phyloP scores from a whole-genome alignment of 1,140 invertebrate genomes.

The Bombus confusus region DNA sequence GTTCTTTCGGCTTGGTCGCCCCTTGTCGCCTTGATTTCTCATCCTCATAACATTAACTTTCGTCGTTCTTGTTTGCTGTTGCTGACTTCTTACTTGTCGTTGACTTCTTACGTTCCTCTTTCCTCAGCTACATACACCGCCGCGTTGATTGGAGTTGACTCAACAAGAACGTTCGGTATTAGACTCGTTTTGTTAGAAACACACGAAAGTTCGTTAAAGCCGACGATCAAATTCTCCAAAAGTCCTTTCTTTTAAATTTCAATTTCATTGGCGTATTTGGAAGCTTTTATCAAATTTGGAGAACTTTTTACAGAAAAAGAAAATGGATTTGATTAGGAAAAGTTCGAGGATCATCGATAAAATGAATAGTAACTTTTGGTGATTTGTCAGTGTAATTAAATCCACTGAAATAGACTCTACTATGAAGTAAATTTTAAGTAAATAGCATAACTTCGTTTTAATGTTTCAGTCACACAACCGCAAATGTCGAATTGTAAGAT shows the following conservation, averaged over 20 bases:
- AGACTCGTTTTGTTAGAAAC: not conserved
- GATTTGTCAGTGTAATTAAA: too few species aligned
- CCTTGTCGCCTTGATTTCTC: conserved; percentile 23
- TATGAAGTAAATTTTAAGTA: not conserved
- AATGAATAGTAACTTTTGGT: too few species aligned
- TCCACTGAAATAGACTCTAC: too few species aligned
- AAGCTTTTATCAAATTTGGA: too few species aligned
- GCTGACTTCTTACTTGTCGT: not conserved
- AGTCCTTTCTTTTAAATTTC: too few species aligned
- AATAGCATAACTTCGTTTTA: not conserved
- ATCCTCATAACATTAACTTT: conserved; percentile 36
- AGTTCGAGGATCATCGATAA: too few species aligned
- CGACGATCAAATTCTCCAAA: not conserved
- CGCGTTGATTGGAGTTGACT: not conserved
- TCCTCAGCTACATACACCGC: not conserved
- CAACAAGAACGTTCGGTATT: not conserved
- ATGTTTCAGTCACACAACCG: not conserved
- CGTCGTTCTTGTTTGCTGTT: conserved; percentile 8
- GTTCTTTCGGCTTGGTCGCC: not conserved
- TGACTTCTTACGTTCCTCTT: too few species aligned
- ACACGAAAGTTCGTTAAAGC: not conserved
- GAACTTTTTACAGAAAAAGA: too few species aligned
- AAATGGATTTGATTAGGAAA: too few species aligned
- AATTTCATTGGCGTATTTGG: too few species aligned
- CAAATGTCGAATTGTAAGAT: not conserved